These are phyloP conservation scores for Melanocharis versteri DNA, from an alignment of 2,113 vertebrate species.

Conservation along the genomic window DNA sequence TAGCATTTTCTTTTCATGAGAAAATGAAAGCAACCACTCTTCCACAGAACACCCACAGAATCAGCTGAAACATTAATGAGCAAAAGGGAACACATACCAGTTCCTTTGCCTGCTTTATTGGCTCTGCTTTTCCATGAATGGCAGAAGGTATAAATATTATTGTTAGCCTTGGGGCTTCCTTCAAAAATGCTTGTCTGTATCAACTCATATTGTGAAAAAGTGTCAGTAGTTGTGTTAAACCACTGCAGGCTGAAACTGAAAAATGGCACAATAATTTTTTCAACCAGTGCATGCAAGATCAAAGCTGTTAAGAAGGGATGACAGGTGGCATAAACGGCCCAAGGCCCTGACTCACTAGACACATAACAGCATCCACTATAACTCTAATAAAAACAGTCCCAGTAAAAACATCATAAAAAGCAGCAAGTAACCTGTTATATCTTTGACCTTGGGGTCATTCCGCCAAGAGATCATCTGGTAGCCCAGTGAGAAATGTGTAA, in stretches of 20 bases:
- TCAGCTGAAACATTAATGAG: constrained; percentile 63
- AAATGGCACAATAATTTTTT: constrained; percentile 69
- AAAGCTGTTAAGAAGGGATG: constrained; percentile 62
- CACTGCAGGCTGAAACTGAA: constrained; percentile 63
- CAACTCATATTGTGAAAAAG: constrained; percentile 62
- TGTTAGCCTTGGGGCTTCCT: constrained; percentile 65
- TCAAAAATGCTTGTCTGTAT: constrained; percentile 69
- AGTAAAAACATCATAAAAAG: neutral
- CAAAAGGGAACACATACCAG: constrained; percentile 29
- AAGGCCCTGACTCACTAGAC: constrained; percentile 29
- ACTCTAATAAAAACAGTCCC: constrained; percentile 32
- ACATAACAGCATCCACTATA: constrained; percentile 1
- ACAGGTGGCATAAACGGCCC: constrained; percentile 54
- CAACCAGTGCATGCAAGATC: constrained; percentile 53
- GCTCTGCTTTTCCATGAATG: constrained; percentile 54
- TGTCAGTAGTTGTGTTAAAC: constrained; percentile 56
- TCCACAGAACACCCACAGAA: constrained; percentile 53
- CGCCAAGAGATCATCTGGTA: neutral
- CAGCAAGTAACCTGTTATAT: constrained; percentile 13
- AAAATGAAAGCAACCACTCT: constrained; percentile 62
- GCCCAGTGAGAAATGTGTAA: neutral
- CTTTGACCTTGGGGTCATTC: constrained; percentile 14
- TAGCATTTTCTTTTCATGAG: constrained; percentile 26
- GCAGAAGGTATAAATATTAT: constrained; percentile 71
- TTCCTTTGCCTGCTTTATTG: constrained; percentile 58